Conservation (phyloP, 2,888 invertebrate genomes). For the Vanessa cardui region DNA sequence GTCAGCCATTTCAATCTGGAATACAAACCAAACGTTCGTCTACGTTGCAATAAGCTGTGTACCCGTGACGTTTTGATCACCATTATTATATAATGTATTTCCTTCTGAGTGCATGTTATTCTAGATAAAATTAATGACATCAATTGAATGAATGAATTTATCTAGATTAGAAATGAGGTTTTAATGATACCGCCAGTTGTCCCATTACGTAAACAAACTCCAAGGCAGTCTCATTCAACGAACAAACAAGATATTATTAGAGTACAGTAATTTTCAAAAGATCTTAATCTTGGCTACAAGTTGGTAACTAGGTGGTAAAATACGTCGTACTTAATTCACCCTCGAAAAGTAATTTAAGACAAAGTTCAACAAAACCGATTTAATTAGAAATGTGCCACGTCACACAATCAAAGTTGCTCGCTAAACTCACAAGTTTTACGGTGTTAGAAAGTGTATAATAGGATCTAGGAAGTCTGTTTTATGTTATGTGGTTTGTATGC, state of each 20-base stretch:
- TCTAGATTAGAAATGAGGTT: no score
- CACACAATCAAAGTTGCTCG: slow-evolving; percentile 31
- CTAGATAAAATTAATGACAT: no score
- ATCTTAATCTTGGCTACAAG: slow-evolving; percentile 4
- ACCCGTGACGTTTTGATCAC: no score
- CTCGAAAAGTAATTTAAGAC: slow-evolving; percentile 13
- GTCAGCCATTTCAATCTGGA: no score
- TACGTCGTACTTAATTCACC: slow-evolving; percentile 6
- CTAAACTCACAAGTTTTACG: slow-evolving; percentile 10
- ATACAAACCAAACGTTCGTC: no score
- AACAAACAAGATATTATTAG: background rate
- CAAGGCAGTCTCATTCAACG: background rate
- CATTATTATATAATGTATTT: no score
- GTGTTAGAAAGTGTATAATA: slow-evolving; percentile 1
- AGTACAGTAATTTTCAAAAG: background rate
- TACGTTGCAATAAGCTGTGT: no score
- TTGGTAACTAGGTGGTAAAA: slow-evolving; percentile 12
- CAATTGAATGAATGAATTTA: no score
- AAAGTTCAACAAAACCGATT: slow-evolving; percentile 29
- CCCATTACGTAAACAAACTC: no score
- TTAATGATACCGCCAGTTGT: no score
- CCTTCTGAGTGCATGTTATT: no score
- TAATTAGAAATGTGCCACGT: slow-evolving; percentile 36
- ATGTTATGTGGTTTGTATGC: background rate
- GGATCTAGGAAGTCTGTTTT: background rate